A percentile compares a stretch with the other conserved stretches of the same genome.
phyloP scores from a whole-genome alignment of 1,140 invertebrate genomes.

The Tetramorium alpestre region DNA sequence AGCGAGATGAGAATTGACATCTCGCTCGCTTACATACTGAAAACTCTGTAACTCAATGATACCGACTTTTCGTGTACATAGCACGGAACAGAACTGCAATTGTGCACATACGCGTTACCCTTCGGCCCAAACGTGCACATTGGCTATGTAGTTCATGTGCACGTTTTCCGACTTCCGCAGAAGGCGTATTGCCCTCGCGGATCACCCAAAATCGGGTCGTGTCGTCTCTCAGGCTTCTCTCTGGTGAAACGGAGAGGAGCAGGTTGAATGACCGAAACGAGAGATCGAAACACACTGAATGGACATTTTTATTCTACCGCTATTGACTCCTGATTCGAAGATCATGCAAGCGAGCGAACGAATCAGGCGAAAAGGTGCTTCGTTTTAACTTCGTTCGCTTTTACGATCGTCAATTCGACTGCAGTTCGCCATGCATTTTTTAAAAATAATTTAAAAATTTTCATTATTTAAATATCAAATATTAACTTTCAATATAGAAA shows the following conservation, averaged over 20 bases:
- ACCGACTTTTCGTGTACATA: too few relatives aligned
- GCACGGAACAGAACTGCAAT: too few relatives aligned
- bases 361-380: slow-evolving; percentile 61
- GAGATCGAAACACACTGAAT: slow-evolving; percentile 50
- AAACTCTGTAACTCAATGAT: too few relatives aligned
- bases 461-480: background rate
- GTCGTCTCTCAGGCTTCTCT: too few relatives aligned
- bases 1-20: too few relatives aligned
- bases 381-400: slow-evolving; percentile 10
- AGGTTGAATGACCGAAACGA: slow-evolving; percentile 66
- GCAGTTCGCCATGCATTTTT: background rate
- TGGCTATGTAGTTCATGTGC: too few relatives aligned
- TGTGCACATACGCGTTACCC: too few relatives aligned
- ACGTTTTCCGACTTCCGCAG: too few relatives aligned
- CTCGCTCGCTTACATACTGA: too few relatives aligned
- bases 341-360: slow-evolving; percentile 3
- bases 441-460: background rate
- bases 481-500: background rate
- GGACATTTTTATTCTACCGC: slow-evolving; percentile 64
- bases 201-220: too few relatives aligned
- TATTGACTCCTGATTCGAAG: slow-evolving; percentile 8
- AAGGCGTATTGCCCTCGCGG: too few relatives aligned
- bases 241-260: slow-evolving; percentile 26
- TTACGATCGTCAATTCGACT: background rate
- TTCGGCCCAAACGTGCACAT: too few relatives aligned